phyloP scores from a whole-genome alignment of 2,113 vertebrate genomes.

The Spea multiplicata region DNA sequence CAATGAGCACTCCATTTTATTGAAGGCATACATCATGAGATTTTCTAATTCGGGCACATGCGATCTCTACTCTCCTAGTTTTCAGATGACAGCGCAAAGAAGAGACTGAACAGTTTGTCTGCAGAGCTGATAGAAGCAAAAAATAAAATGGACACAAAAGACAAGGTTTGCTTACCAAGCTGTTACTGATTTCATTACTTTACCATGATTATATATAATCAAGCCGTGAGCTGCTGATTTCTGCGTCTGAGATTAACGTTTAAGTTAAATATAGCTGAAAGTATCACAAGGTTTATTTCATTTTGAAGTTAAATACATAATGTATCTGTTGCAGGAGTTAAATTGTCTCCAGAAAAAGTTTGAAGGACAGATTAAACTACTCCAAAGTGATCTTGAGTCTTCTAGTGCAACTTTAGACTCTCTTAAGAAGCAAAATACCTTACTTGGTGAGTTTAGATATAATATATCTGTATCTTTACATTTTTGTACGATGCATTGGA shows the following conservation, averaged over 20 bases:
- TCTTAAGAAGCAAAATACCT: constrained; percentile 64
- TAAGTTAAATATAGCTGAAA: neutral
- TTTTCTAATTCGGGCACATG: too few species aligned
- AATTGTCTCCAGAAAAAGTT: constrained; percentile 63
- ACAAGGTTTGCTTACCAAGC: constrained; percentile 63
- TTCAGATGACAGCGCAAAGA: constrained; percentile 83
- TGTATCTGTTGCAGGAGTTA: constrained; percentile 62
- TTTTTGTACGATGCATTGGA: too few species aligned
- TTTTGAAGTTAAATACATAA: neutral
- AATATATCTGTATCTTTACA: too few species aligned
- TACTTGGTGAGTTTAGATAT: constrained; percentile 62
- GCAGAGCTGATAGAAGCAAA: constrained; percentile 86
- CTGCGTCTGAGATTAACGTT: too few species aligned
- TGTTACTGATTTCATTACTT: too few species aligned
- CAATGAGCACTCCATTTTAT: too few species aligned
- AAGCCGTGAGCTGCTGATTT: too few species aligned
- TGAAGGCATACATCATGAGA: too few species aligned
- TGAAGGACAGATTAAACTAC: constrained; percentile 60
- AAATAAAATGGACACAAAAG: constrained; percentile 79
- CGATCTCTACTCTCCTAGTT: constrained; percentile 62
- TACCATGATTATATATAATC: too few species aligned
- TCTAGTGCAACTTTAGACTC: constrained; percentile 53
- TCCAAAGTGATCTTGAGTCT: constrained; percentile 64
- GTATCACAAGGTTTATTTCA: neutral
- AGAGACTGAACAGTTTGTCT: constrained; percentile 80